A percentile compares a stretch with the other conserved stretches of the same genome.
Evolutionary conservation across 2,797 vertebrate genomes (phyloP).

Genomic region (Anguilla obscura): DNA sequence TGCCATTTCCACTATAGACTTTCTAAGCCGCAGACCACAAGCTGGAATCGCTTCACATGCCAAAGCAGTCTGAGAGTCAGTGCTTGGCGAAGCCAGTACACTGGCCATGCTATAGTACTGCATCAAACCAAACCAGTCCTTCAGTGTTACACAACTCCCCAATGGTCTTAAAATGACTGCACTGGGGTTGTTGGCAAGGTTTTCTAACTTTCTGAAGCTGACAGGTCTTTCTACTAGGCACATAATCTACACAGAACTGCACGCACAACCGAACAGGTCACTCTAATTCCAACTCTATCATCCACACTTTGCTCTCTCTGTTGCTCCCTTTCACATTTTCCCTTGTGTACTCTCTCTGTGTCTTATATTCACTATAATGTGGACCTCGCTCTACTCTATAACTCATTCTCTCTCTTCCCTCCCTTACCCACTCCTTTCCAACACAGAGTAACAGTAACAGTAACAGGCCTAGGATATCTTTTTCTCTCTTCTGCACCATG

Average conservation of each 20-base stretch:
- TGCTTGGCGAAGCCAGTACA: background rate
- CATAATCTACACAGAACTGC: background rate
- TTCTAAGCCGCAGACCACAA: constrained; percentile 16
- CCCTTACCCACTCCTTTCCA: background rate
- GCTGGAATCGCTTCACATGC: background rate
- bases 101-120: background rate
- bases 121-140: constrained; percentile 17
- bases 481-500: background rate
- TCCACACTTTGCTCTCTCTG: background rate
- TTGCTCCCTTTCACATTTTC: background rate
- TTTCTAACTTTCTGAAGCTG: background rate
- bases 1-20: constrained; percentile 12
- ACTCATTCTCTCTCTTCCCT: background rate
- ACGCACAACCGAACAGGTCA: background rate
- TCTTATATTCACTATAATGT: background rate
- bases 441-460: background rate
- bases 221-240: background rate
- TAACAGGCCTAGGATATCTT: too few species aligned
- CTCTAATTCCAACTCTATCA: background rate
- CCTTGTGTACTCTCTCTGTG: background rate
- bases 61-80: background rate
- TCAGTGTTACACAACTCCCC: background rate
- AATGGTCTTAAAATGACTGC: background rate
- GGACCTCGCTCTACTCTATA: background rate
- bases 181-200: background rate